Evolutionary conservation across 1,140 invertebrate genomes (phyloP).

Genomic region (Zaprionus camerounensis): DNA sequence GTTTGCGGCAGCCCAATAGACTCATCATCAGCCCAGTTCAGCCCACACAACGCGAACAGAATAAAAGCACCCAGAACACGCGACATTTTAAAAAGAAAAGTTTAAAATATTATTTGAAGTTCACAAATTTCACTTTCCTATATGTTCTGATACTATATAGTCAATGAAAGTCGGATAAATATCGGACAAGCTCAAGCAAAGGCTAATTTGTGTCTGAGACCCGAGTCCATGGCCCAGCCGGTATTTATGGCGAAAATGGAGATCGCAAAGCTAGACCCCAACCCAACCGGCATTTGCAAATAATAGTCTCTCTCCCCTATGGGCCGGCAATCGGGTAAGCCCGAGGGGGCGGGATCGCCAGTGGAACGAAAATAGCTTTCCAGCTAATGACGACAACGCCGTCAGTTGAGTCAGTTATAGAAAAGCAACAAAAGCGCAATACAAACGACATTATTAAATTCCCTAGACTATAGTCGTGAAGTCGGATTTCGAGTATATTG

Average conservation of each 20-base stretch:
- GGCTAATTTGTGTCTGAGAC: conserved; percentile 65
- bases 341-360: conserved; percentile 17
- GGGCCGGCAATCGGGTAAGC: neutral
- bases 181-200: conserved; percentile 51
- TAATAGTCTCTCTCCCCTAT: conserved; percentile 21
- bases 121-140: conserved; percentile 28
- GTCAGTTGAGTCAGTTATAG: conserved; percentile 26
- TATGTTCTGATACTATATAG: neutral
- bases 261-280: conserved; percentile 41
- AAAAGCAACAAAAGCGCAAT: conserved; percentile 59
- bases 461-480: conserved; percentile 61
- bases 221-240: conserved; percentile 32
- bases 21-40: conserved; percentile 41
- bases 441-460: conserved; percentile 81
- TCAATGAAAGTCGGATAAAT: conserved; percentile 6
- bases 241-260: conserved; percentile 76
- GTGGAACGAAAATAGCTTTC: conserved; percentile 54
- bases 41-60: conserved; percentile 26
- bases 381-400: conserved; percentile 52
- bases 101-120: neutral
- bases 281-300: conserved; percentile 28
- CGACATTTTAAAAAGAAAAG: conserved; percentile 33
- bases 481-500: conserved; percentile 12
- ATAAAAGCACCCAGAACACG: conserved; percentile 30
- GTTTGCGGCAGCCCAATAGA: conserved; percentile 36